Evolutionary conservation across 2,888 invertebrate species (phyloP).

Genomic region (Caenorhabditis japonica): DNA sequence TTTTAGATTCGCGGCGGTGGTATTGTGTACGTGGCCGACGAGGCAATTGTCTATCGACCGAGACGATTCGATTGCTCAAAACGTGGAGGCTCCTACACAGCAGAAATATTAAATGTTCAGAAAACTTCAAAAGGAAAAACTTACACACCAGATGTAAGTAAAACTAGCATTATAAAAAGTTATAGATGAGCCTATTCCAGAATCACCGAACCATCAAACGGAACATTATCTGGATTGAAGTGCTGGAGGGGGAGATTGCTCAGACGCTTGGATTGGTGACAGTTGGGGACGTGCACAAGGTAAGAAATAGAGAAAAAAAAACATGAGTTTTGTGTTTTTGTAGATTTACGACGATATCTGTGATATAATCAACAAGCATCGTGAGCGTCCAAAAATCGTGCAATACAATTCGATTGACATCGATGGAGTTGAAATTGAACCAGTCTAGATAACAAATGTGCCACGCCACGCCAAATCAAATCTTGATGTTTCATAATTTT

Average conservation of each 20-base stretch:
- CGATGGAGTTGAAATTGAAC: conserved; percentile 75
- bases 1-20: conserved; percentile 61
- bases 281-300: conserved; percentile 52
- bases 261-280: conserved; percentile 58
- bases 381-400: conserved; percentile 75
- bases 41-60: conserved; percentile 58
- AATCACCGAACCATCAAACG: conserved; percentile 50
- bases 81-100: conserved; percentile 49
- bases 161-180: background rate
- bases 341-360: conserved; percentile 70
- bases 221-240: conserved; percentile 60
- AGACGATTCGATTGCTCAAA: conserved; percentile 59
- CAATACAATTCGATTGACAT: conserved; percentile 76
- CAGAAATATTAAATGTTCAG: conserved; percentile 51
- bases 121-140: conserved; percentile 60
- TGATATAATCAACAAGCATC: conserved; percentile 73
- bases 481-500: background rate
- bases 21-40: conserved; percentile 59
- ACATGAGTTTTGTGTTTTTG: conserved; percentile 17
- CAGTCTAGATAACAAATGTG: conserved; percentile 24
- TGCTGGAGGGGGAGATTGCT: conserved; percentile 51
- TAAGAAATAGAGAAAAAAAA: background rate
- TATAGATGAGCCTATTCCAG: conserved; percentile 16
- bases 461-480: background rate
- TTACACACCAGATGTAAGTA: conserved; percentile 50